phyloP scores from a whole-genome alignment of 2,113 vertebrate genomes.

The Clarias gariepinus region DNA sequence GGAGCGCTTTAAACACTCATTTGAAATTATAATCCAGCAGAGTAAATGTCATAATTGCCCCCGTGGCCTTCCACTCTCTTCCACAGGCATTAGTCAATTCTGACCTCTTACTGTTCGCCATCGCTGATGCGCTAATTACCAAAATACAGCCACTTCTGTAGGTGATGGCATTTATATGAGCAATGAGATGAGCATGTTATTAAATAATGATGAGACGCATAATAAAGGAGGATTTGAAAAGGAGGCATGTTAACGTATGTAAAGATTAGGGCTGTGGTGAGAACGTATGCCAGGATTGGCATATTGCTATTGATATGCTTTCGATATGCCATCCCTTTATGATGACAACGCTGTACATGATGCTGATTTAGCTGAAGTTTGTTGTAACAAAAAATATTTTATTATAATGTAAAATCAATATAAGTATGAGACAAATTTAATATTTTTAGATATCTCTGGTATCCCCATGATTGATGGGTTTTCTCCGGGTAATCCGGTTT shows the following conservation, averaged over 20 bases:
- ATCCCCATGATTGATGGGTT: no score
- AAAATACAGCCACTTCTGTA: constrained; percentile 49
- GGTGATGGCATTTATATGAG: constrained; percentile 5
- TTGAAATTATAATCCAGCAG: constrained; percentile 81
- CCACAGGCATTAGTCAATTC: constrained; percentile 69
- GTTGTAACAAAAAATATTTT: constrained; percentile 48
- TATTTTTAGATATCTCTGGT: background rate
- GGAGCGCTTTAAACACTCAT: constrained; percentile 77
- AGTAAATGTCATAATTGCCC: constrained; percentile 83
- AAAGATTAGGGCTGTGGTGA: constrained; percentile 2
- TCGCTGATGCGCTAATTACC: constrained; percentile 48
- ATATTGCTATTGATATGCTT: constrained; percentile 72
- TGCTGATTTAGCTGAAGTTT: constrained; percentile 36
- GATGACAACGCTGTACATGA: constrained; percentile 67
- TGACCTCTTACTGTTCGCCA: constrained; percentile 64
- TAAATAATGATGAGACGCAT: background rate
- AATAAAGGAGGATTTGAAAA: background rate
- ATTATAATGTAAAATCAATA: background rate
- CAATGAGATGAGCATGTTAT: background rate
- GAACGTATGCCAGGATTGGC: constrained; percentile 61
- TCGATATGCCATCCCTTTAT: constrained; percentile 50
- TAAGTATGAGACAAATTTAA: background rate
- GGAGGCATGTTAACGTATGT: background rate
- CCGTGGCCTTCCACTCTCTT: constrained; percentile 70
- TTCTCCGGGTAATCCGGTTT: no score